These are phyloP conservation scores for Pseudomugil gertrudae DNA, from an alignment of 2,797 vertebrate species.

Conservation along the genomic window DNA sequence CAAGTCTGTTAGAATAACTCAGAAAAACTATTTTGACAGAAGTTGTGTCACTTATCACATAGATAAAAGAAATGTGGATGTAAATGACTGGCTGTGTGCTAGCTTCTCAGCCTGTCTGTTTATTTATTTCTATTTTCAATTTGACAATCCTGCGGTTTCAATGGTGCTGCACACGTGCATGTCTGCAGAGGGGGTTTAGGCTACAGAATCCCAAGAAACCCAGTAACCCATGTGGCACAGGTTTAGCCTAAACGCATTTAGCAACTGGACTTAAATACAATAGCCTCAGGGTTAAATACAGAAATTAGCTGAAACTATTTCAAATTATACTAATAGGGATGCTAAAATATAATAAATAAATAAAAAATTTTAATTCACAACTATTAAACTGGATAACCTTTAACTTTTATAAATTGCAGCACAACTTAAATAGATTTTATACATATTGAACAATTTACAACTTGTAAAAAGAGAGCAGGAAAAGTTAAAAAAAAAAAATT, in stretches of 20 bases:
- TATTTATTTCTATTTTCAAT: slow-evolving; percentile 45
- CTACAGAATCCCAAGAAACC: background rate
- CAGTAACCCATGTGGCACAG: slow-evolving; percentile 8
- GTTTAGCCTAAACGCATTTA: slow-evolving; percentile 9
- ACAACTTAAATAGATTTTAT: slow-evolving; percentile 6
- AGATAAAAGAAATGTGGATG: slow-evolving; percentile 15
- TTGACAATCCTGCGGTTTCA: slow-evolving; percentile 40
- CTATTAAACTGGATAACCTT: background rate
- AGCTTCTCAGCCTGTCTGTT: slow-evolving; percentile 28
- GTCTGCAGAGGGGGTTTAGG: slow-evolving; percentile 9
- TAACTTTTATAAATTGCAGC: background rate
- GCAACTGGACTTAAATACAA: background rate
- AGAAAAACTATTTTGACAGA: slow-evolving; percentile 27
- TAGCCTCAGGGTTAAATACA: background rate
- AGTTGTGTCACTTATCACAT: slow-evolving; percentile 33
- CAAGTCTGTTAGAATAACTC: background rate
- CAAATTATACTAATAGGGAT: background rate
- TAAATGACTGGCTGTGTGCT: slow-evolving; percentile 35
- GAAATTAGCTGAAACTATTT: slow-evolving; percentile 4
- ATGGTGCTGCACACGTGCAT: slow-evolving; percentile 2
- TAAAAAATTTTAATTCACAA: background rate
- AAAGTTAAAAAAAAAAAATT: background rate
- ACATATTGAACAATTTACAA: background rate
- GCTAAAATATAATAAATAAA: background rate
- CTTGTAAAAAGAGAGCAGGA: background rate